phyloP scores from a whole-genome alignment of 1,140 invertebrate genomes.

The Galleria mellonella region DNA sequence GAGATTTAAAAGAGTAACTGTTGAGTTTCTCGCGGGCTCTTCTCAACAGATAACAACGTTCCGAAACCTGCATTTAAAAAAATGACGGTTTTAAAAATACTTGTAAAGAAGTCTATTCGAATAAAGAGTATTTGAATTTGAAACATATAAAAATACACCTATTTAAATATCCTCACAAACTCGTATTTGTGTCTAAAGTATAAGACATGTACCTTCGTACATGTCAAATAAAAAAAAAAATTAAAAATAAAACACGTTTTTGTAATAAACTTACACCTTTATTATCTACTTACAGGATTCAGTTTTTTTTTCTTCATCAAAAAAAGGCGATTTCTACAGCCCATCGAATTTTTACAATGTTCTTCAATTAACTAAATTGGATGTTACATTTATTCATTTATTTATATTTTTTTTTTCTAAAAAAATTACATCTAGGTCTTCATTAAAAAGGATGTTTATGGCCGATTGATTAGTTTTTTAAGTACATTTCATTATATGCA shows the following conservation, averaged over 20 bases:
- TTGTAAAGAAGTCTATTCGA: no score
- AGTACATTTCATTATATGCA: constrained; percentile 7
- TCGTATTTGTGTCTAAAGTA: no score
- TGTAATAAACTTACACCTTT: constrained; percentile 63
- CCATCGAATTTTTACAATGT: constrained; percentile 40
- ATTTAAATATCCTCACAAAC: background rate
- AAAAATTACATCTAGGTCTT: constrained; percentile 32
- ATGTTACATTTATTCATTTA: constrained; percentile 11
- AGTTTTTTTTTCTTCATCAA: constrained; percentile 28
- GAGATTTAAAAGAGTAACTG: no score
- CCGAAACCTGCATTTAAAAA: no score
- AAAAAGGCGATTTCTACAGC: constrained; percentile 48
- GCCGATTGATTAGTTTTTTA: constrained; percentile 20
- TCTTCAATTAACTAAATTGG: constrained; percentile 16
- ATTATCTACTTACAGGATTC: constrained; percentile 58
- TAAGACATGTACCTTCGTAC: no score
- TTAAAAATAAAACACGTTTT: constrained; percentile 20
- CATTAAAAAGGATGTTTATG: constrained; percentile 25
- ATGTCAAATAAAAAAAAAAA: no score
- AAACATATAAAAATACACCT: background rate
- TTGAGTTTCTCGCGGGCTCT: no score
- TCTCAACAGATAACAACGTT: no score
- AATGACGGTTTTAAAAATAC: no score
- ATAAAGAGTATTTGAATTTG: background rate
- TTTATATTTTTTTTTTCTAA: constrained; percentile 16